phyloP scores from a whole-genome alignment of 2,888 invertebrate species.

The Polymixis flavicincta region DNA sequence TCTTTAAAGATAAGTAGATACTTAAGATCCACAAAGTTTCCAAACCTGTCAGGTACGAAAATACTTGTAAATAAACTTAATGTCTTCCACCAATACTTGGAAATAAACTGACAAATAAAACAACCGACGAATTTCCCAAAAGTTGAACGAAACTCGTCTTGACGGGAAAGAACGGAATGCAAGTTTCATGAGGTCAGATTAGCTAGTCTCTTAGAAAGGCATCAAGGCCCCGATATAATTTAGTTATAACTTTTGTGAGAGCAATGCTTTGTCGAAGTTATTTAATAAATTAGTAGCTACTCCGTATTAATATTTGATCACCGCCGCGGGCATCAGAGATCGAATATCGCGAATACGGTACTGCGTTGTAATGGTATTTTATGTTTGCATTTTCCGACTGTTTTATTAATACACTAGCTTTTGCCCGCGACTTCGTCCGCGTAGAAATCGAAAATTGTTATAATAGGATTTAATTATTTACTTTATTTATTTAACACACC shows the following conservation, averaged over 20 bases:
- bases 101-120: slow-evolving; percentile 69
- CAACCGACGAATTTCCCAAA: slow-evolving; percentile 41
- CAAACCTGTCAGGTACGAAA: neutral
- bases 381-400: neutral
- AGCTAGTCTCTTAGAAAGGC: slow-evolving; percentile 62
- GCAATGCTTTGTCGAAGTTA: slow-evolving; percentile 63
- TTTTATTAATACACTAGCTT: no score
- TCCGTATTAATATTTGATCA: slow-evolving; percentile 50
- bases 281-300: slow-evolving; percentile 60
- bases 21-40: neutral
- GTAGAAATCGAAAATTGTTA: no score
- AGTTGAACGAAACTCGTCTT: slow-evolving; percentile 75
- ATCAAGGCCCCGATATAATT: slow-evolving; percentile 64
- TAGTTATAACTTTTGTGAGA: slow-evolving; percentile 66
- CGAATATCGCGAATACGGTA: slow-evolving; percentile 11
- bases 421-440: no score
- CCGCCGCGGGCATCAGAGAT: slow-evolving; percentile 27
- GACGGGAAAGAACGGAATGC: slow-evolving; percentile 74
- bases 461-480: no score
- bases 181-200: slow-evolving; percentile 75
- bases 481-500: no score
- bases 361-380: neutral
- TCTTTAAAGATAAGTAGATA: neutral
- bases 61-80: slow-evolving; percentile 21
- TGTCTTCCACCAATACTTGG: slow-evolving; percentile 26